These are phyloP conservation scores for Holacanthella duospinosa DNA, from an alignment of 2,888 invertebrate genomes.

Conservation along the genomic window DNA sequence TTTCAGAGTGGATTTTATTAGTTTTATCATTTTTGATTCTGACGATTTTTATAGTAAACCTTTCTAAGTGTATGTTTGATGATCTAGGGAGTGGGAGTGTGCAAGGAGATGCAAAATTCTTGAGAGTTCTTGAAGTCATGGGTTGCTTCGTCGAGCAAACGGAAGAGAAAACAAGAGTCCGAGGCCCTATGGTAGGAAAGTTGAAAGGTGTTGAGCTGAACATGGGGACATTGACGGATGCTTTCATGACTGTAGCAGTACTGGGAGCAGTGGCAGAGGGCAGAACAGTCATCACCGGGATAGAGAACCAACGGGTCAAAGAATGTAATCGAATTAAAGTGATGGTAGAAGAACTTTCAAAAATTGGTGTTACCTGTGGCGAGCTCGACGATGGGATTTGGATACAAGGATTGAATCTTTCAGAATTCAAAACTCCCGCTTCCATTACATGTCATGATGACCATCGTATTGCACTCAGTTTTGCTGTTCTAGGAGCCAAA, in stretches of 20 bases:
- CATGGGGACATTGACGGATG: conserved; percentile 7
- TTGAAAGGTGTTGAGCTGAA: background rate
- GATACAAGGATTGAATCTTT: background rate
- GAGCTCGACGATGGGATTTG: conserved; percentile 5
- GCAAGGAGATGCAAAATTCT: conserved; percentile 7
- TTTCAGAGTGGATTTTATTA: too few species aligned
- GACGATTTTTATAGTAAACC: too few species aligned
- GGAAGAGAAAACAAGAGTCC: background rate
- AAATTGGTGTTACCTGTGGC: conserved; percentile 3
- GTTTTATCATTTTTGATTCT: too few species aligned
- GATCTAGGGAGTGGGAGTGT: background rate
- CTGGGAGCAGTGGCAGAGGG: background rate
- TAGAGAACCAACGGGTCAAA: conserved; percentile 6
- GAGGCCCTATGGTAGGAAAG: background rate
- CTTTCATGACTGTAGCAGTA: conserved; percentile 2
- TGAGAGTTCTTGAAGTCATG: background rate
- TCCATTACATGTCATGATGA: conserved; percentile 2
- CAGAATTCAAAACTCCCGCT: background rate
- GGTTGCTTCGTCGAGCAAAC: background rate
- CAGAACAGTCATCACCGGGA: background rate
- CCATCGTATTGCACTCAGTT: conserved; percentile 7
- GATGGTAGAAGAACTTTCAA: background rate
- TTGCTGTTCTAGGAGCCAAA: background rate
- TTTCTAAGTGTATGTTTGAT: too few species aligned
- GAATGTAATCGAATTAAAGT: conserved; percentile 7